Evolutionary conservation across 1,140 invertebrate genomes (phyloP), one percentile per base, ranked within the genome.

Genomic region (Pantala flavescens): DNA sequence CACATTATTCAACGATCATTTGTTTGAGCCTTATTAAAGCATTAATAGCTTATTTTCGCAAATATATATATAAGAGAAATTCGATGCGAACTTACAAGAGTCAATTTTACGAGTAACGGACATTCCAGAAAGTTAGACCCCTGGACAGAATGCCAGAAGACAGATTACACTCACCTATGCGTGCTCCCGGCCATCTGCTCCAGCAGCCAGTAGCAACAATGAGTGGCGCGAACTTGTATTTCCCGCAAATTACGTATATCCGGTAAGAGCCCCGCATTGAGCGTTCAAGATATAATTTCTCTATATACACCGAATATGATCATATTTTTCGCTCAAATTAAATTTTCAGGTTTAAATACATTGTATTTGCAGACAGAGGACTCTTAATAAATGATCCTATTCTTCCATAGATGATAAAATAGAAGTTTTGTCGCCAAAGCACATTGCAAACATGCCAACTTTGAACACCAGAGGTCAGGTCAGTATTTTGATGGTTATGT

Each of bases 201-300:
- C 23, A 36, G 24, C 42, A 72, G 71, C 71, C 71, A 72, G 71
- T 72, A 72, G 42, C 71, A 72, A 72, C 71, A 72, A 72, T 72
- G 42, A 72, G 71, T 72, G 71, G 71, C 71, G 71, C 71, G 71
- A 72, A 72, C 71, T 72, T 72, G 71, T 72, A 72, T 72, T 72
- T 72, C 71, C 71, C 71, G 71, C 71, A 72, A 72, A 72, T 72
- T 72, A 72, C 71, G 71, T 72, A 72, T 28, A 36, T 72, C 71
- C 71, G 71, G 71, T 72, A 21, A 36, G 19, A 24, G 71, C 71
- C 71, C 24, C 28, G 71, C 24, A 72, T 9, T 21, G 19, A n/a
- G 71, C 23, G 21, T 23, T 12, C 9, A 5, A 36, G 3, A 36
- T 36, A 36, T 2, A 36, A 9, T 36, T 36, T 9, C 28, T 36